Evolutionary conservation across 1,140 invertebrate species (phyloP), one percentile per base, ranked within the genome.

Genomic region (Dendrolimus kikuchii): DNA sequence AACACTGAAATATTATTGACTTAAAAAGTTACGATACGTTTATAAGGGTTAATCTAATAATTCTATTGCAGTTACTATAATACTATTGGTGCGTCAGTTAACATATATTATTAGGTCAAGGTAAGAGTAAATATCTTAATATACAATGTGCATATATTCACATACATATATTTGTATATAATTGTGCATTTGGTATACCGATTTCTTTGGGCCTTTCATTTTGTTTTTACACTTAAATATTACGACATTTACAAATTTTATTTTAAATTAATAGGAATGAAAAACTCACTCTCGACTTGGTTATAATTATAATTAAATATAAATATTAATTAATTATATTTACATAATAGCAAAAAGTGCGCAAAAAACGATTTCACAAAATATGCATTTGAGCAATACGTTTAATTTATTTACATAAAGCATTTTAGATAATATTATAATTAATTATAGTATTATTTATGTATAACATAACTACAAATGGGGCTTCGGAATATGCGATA

Each of bases 381-480:
- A 86, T 86, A 86, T 82, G 77, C 80, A 86, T 86, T 86, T 86
- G 81, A 86, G 81, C 81, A 83, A 86, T 86, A 86, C 68, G 67
- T 79, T 81, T 80, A 73, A 77, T 80, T 79, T 81, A 83, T 85
- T 81, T 85, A 85, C 78, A 83, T 77, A 84, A 75, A 79, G 64
- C 73, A 60, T 69, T 74, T 70, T 75, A 66, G n/a, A 9, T 45
- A 10, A n/a, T 45, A 45, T n/a, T 23, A 23, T 23, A 23, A 23
- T 23, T 23, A 23, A 23, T 23, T 23, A 23, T 65, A 59, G 54
- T 68, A 66, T 55, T 58, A 65, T 60, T 43, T 65, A 65, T 61
- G 65, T 59, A 49, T 64, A 63, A 68, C 63, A 8, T 62, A 72
- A 47, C 56, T 60, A 66, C 46, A 51, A 55, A 51, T 54, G 5